These are phyloP conservation scores for Solea senegalensis DNA, from an alignment of 2,113 vertebrate genomes.

Conservation along the genomic window DNA sequence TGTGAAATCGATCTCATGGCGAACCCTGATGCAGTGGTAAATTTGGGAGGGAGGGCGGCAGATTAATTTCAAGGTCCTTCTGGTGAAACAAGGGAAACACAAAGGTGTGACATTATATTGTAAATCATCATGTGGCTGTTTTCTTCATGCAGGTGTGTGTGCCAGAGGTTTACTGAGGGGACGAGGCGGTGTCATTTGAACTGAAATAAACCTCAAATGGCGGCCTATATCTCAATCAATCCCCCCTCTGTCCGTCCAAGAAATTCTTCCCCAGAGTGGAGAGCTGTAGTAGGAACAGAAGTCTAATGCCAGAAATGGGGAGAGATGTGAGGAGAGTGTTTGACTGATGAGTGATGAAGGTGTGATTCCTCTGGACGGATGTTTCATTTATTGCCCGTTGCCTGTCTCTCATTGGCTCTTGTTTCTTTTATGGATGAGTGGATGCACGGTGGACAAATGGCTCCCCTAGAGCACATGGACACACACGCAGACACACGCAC, in stretches of 20 bases:
- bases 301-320: slow-evolving; percentile 40
- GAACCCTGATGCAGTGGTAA: slow-evolving; percentile 58
- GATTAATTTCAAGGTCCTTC: slow-evolving; percentile 77
- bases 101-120: slow-evolving; percentile 64
- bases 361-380: slow-evolving; percentile 66
- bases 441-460: slow-evolving; percentile 62
- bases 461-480: slow-evolving; percentile 49
- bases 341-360: slow-evolving; percentile 72
- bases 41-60: slow-evolving; percentile 61
- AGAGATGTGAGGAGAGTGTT: slow-evolving; percentile 57
- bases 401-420: slow-evolving; percentile 63
- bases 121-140: slow-evolving; percentile 56
- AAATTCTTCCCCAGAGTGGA: slow-evolving; percentile 68
- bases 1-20: slow-evolving; percentile 77
- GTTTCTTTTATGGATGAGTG: slow-evolving; percentile 71
- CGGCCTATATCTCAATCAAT: slow-evolving; percentile 61
- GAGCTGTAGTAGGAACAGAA: slow-evolving; percentile 43
- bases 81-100: slow-evolving; percentile 49
- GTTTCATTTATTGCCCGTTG: slow-evolving; percentile 72
- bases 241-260: slow-evolving; percentile 59
- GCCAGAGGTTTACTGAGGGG: slow-evolving; percentile 49
- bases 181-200: slow-evolving; percentile 57
- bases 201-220: slow-evolving; percentile 74
- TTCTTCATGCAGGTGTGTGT: slow-evolving; percentile 27
- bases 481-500: slow-evolving; percentile 34